Evolutionary conservation across 2,888 invertebrate species (phyloP).

Genomic region (Apocheima hispidaria): DNA sequence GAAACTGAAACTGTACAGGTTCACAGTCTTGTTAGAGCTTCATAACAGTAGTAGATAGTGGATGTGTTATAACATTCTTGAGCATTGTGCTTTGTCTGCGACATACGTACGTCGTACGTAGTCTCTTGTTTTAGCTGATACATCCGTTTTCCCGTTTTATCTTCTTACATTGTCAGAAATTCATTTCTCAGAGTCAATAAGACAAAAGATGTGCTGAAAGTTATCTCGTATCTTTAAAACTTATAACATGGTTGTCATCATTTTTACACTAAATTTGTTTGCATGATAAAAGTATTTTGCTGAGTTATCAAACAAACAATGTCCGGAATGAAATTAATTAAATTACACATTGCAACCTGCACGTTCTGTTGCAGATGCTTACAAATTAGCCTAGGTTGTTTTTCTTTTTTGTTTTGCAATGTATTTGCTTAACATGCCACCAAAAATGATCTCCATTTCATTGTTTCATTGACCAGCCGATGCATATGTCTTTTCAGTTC

Average conservation of each 20-base stretch:
- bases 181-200: constrained; percentile 20
- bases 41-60: constrained; percentile 17
- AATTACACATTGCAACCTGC: too few relatives aligned
- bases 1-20: neutral
- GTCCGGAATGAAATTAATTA: neutral
- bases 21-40: constrained; percentile 29
- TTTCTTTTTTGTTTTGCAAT: too few relatives aligned
- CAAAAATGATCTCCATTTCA: too few relatives aligned
- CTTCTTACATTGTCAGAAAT: constrained; percentile 20
- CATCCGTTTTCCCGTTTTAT: constrained; percentile 14
- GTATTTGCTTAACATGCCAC: too few relatives aligned
- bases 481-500: too few relatives aligned
- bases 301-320: neutral
- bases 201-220: constrained; percentile 14
- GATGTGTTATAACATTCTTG: constrained; percentile 31
- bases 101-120: constrained; percentile 16
- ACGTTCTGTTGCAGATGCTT: too few relatives aligned
- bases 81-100: constrained; percentile 26
- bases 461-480: too few relatives aligned
- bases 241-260: constrained; percentile 9
- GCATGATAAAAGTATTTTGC: neutral
- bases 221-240: constrained; percentile 14
- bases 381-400: too few relatives aligned
- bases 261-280: constrained; percentile 14
- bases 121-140: constrained; percentile 21